Base-by-base conservation (phyloP, 30 jellyfish, hydroid and myxozoan species). In the Clytia hemisphaerica region DNA sequence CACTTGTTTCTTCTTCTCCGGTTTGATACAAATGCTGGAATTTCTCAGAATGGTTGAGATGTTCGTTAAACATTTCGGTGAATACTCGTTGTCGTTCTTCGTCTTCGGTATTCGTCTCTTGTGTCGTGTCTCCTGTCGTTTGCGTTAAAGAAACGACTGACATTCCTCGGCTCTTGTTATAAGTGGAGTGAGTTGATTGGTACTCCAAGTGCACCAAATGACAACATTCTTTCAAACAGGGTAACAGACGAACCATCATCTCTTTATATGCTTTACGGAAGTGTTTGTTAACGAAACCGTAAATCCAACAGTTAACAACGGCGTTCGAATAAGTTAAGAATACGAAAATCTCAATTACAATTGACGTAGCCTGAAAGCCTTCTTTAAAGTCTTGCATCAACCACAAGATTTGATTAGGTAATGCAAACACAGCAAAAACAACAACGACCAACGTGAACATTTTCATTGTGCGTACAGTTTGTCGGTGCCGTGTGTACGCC, bases 361-460 rank as follows among this genome's bases (percentile, higher is more conserved):
- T 6, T 34, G 80, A 37, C 22, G 84, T 80, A 12, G 29, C 59
- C 27, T 57, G 25, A 19, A 26, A 73, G 3, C 2, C 16, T 3
- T 51, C n/a, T 21, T 62, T 58, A 31, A 72, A 72, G 40, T 72
- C 84, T 1, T 49, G 37, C 72, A 35, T 28, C 19, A 72, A 35
- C 84, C 84, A 72, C 31, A 45, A 34, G 21, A 72, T 37, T 44
- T 72, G 84, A 58, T 49, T 72, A 24, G 84, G 84, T 37, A 72
- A 42, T 7, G 74, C 74, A 72, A 73, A 72, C 16, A 58, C 32
- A 40, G 71, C 81, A 72, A 72, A 72, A 7, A 72, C 84, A 22
- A 44, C 38, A n/a, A 58, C 75, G 14, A 72, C 72, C 30, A 58
- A 69, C 9, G 44, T 60, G 31, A 72, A 72, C 84, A 72, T 72